Evolutionary conservation across 2,888 invertebrate genomes (phyloP), one percentile per base, ranked within the genome.

Genomic region (Ophraella communa): DNA sequence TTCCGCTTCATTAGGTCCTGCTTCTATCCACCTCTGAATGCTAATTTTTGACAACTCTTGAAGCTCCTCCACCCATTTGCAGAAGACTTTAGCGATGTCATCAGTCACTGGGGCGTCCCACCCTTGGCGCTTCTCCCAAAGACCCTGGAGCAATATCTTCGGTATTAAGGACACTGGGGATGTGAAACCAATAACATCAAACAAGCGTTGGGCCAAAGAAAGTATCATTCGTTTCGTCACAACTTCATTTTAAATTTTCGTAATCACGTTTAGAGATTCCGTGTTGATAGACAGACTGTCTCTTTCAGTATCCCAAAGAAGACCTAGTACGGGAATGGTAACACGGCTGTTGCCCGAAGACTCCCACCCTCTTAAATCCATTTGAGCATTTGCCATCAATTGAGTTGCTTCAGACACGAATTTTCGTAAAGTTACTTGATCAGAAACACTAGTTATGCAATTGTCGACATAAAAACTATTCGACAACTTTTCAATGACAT

Each of bases 171-270:
- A 62, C 14, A 65, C 49, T 17, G 68, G 65, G 21, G 57, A 60
- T 10, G 58, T 33, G 30, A 63, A 70, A 20, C 65, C 68, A 33
- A n/a, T n/a, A 69, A 64, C 1, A 44, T 65, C 67, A 18, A 70
- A 68, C 17, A 69, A 42, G n/a, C 52, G 52, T 21, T 70, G 64
- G 4, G 66, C 62, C 17, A 27, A 39, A 11, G 62, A 65, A 7
- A 67, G 35, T 11, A 65, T 59, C 8, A 51, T 2, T 49, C 57
- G 39, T 23, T 57, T 66, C 10, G 64, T 64, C 8, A 65, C 17
- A 23, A 21, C 17, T 20, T 10, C 21, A 42, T 54, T 49, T 10
- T 39, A 30, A 10, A 58, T 18, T n/a, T 42, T 17, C 23, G 30
- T 27, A 10, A 53, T 27, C 2, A 23, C 39, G 21, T 52, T 51